Conservation (phyloP, 1,140 invertebrate species). For the Hirudo medicinalis region DNA sequence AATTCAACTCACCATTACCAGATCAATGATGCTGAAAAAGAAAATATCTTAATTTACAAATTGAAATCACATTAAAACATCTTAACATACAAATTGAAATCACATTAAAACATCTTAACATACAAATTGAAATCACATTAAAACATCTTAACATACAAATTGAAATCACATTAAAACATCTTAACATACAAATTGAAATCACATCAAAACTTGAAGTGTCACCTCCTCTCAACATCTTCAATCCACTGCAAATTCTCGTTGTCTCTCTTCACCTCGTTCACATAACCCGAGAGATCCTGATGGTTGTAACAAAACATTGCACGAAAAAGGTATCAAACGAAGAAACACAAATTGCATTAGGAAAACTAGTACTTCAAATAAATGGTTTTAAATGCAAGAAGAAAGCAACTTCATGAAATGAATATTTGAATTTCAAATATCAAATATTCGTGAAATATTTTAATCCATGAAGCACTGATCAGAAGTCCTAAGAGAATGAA, state of each 20-base stretch:
- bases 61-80: background rate
- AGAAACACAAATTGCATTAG: too few relatives aligned
- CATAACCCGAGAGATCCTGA: conserved; percentile 80
- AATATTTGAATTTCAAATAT: too few relatives aligned
- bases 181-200: too few relatives aligned
- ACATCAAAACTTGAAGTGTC: conserved; percentile 1
- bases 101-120: background rate
- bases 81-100: too few relatives aligned
- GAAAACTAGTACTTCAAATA: too few relatives aligned
- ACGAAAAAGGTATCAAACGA: too few relatives aligned
- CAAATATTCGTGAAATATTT: too few relatives aligned
- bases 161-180: background rate
- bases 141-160: background rate
- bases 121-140: too few relatives aligned
- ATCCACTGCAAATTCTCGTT: conserved; percentile 82
- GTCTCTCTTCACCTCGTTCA: conserved; percentile 93
- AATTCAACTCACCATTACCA: conserved; percentile 38
- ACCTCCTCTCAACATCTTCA: conserved; percentile 62
- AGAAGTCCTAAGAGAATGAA: too few relatives aligned
- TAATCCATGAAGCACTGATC: too few relatives aligned
- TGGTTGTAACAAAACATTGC: too few relatives aligned
- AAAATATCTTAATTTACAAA: conserved; percentile 20
- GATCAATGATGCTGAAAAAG: conserved; percentile 47
- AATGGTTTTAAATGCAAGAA: too few relatives aligned
- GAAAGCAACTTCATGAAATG: background rate